Percentiles rank a stretch among this genome's conserved stretches.
Evolutionary conservation across 2,113 vertebrate species (phyloP).

Genomic region (Fukomys damarensis): DNA sequence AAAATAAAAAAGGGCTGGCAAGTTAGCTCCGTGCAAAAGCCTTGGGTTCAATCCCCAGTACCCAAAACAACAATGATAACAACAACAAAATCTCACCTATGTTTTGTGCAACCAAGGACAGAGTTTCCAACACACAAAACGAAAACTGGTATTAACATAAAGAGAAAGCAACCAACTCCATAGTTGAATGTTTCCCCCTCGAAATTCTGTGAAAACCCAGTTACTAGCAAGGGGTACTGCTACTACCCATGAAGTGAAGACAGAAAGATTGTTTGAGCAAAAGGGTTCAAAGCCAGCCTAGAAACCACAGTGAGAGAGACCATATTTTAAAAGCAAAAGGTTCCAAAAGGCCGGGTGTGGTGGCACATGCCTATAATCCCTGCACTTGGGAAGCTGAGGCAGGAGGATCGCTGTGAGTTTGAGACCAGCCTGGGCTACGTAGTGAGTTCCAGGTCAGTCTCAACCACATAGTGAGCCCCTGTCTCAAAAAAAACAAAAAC

Average conservation of each 20-base stretch:
- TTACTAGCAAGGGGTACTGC: not conserved
- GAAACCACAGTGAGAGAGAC: not conserved
- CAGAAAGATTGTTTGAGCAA: not conserved
- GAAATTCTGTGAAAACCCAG: not conserved
- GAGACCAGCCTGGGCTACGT: too few species aligned
- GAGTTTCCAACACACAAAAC: not conserved
- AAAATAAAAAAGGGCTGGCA: not conserved
- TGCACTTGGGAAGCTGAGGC: not conserved
- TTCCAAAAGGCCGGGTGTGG: too few species aligned
- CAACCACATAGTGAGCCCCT: not conserved
- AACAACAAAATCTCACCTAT: not conserved
- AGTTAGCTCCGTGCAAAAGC: not conserved
- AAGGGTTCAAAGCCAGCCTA: not conserved
- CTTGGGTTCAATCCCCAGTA: too few species aligned
- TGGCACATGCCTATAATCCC: too few species aligned
- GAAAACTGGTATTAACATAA: not conserved
- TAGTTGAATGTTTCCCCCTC: too few species aligned
- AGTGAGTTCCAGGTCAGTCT: not conserved
- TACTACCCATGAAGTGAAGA: not conserved
- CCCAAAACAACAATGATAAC: not conserved
- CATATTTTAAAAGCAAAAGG: too few species aligned
- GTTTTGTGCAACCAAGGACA: not conserved
- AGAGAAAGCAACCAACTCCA: not conserved
- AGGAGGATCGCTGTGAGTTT: not conserved
- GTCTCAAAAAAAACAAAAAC: not conserved